phyloP scores from a whole-genome alignment of 1,140 invertebrate genomes.

The Theocolax elegans region DNA sequence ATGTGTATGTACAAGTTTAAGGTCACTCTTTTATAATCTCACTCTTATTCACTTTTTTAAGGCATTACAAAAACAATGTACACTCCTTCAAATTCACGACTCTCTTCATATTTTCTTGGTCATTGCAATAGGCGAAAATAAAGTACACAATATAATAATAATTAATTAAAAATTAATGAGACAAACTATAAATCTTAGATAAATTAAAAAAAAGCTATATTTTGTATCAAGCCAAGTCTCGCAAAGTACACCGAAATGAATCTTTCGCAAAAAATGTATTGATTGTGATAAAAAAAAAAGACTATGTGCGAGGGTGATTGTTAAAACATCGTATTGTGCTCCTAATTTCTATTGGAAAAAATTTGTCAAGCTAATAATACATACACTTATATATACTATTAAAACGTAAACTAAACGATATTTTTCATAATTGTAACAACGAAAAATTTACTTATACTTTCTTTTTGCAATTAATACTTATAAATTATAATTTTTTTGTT shows the following conservation, averaged over 20 bases:
- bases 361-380: not conserved
- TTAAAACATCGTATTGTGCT: not conserved
- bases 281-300: not conserved
- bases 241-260: not conserved
- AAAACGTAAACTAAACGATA: slow-evolving; percentile 1
- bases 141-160: no score
- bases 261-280: not conserved
- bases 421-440: not conserved
- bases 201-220: slow-evolving; percentile 20
- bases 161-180: no score
- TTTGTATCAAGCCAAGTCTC: slow-evolving; percentile 5
- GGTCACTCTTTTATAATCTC: slow-evolving; percentile 28
- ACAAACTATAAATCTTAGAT: no score
- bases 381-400: no score
- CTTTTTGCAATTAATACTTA: not conserved
- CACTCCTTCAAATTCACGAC: not conserved
- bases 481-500: not conserved
- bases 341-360: slow-evolving; percentile 13
- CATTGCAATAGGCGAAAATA: no score
- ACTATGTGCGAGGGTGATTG: not conserved
- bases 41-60: slow-evolving; percentile 15
- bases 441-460: not conserved
- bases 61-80: slow-evolving; percentile 14
- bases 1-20: slow-evolving; percentile 33
- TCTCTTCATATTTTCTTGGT: not conserved